Evolutionary conservation across 1,140 invertebrate genomes (phyloP).

Genomic region (Apis cerana): DNA sequence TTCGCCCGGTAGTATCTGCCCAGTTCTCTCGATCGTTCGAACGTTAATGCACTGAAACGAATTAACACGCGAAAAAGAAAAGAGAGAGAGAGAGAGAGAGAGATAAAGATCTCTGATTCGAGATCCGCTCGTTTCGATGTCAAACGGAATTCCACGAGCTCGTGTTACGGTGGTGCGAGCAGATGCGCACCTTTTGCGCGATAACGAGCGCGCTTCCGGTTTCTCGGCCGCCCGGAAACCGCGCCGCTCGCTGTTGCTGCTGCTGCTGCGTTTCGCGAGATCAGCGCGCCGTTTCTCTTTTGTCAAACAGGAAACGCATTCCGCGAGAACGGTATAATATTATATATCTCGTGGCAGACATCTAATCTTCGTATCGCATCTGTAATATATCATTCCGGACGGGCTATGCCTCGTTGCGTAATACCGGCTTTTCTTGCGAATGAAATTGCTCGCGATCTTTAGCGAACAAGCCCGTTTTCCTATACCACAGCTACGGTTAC

Average conservation of each 20-base stretch:
- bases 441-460: constrained; percentile 49
- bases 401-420: constrained; percentile 32
- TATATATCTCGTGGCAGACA: constrained; percentile 33
- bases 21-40: constrained; percentile 10
- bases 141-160: constrained; percentile 18
- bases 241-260: neutral
- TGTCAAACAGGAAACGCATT: constrained; percentile 47
- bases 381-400: constrained; percentile 47
- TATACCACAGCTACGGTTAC: neutral
- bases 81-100: constrained; percentile 22
- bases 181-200: constrained; percentile 23
- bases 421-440: constrained; percentile 50
- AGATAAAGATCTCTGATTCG: constrained; percentile 16
- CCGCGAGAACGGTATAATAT: constrained; percentile 29
- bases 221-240: constrained; percentile 3
- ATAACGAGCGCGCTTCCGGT: constrained; percentile 33
- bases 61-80: constrained; percentile 33
- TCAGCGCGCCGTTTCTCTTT: constrained; percentile 39
- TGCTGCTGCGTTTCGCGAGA: neutral
- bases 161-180: constrained; percentile 30
- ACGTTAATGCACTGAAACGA: constrained; percentile 23
- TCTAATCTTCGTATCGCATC: constrained; percentile 53
- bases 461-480: constrained; percentile 35
- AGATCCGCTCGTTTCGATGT: constrained; percentile 18
- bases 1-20: constrained; percentile 14